Conservation (phyloP, 2,888 invertebrate species). For the Athalia cordata region DNA sequence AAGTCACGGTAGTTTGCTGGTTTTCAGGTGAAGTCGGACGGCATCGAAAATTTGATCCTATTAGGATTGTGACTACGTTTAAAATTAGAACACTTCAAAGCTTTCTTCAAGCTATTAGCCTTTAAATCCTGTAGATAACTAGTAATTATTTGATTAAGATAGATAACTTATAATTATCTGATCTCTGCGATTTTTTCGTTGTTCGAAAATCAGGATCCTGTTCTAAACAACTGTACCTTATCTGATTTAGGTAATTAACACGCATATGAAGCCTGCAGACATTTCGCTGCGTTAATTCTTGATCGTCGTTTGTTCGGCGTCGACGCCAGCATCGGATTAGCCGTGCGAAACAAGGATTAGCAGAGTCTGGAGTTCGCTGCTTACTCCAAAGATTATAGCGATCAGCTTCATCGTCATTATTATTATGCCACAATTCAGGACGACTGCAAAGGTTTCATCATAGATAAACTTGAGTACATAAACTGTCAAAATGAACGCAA, state of each 20-base stretch:
- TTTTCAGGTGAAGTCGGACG: too few relatives aligned
- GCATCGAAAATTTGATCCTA: too few relatives aligned
- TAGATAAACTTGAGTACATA: slow-evolving; percentile 56
- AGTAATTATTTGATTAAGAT: too few relatives aligned
- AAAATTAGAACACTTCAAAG: too few relatives aligned
- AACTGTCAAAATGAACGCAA: slow-evolving; percentile 51
- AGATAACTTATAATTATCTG: neutral
- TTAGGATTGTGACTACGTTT: too few relatives aligned
- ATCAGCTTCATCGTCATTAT: slow-evolving; percentile 24
- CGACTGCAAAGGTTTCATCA: slow-evolving; percentile 66
- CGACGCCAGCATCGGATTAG: slow-evolving; percentile 56
- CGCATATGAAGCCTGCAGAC: slow-evolving; percentile 32
- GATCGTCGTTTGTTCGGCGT: slow-evolving; percentile 4
- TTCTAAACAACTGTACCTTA: slow-evolving; percentile 25
- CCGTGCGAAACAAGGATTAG: slow-evolving; percentile 53
- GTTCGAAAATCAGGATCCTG: neutral
- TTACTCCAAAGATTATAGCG: slow-evolving; percentile 48
- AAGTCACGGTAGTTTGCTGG: neutral
- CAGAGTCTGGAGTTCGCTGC: slow-evolving; percentile 44
- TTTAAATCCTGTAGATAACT: too few relatives aligned
- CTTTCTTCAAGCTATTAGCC: too few relatives aligned
- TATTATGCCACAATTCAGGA: slow-evolving; percentile 56
- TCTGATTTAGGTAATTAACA: slow-evolving; percentile 25
- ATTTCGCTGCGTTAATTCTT: slow-evolving; percentile 17
- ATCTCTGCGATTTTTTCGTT: neutral